Percentiles rank a stretch among this genome's conserved stretches.
phyloP scores from a whole-genome alignment of 2,797 vertebrate species.

The Coracias cyanogaster region DNA sequence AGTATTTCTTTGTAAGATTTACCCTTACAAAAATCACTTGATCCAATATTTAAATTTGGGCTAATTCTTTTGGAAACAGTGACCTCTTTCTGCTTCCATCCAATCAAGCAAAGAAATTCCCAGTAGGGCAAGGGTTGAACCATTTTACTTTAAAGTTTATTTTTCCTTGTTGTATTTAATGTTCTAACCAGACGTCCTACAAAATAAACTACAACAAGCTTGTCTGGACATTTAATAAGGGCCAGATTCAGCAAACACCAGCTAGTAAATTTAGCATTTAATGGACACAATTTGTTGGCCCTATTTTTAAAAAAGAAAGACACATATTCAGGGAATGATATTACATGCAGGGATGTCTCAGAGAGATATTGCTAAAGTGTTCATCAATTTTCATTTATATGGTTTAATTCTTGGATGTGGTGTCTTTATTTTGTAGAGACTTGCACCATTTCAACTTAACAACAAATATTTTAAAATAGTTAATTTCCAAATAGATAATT shows the following conservation, averaged over 20 bases:
- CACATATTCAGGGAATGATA: not conserved
- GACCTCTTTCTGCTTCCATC: constrained; percentile 38
- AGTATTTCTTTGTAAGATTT: not conserved
- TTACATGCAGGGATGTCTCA: not conserved
- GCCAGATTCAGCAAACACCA: constrained; percentile 64
- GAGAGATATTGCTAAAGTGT: not conserved
- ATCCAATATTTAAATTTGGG: constrained; percentile 14
- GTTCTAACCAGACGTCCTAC: constrained; percentile 63
- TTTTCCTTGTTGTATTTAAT: constrained; percentile 68
- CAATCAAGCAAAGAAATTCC: constrained; percentile 40
- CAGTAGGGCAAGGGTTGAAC: constrained; percentile 42
- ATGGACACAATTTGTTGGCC: constrained; percentile 8
- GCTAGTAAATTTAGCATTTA: constrained; percentile 65
- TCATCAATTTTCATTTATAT: not conserved
- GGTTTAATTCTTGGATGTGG: not conserved
- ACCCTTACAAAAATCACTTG: not conserved
- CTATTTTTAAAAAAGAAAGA: constrained; percentile 24
- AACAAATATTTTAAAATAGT: not conserved
- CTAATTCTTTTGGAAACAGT: constrained; percentile 64
- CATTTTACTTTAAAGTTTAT: constrained; percentile 63
- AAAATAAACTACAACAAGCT: constrained; percentile 72
- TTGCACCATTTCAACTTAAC: not conserved
- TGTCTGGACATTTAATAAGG: constrained; percentile 71
- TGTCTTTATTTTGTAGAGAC: not conserved
- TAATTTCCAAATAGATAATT: not conserved